A percentile compares a stretch with the other conserved stretches of the same genome.
These are phyloP conservation scores for Pogonophryne albipinna DNA, from an alignment of 2,797 vertebrate species.

Conservation along the genomic window DNA sequence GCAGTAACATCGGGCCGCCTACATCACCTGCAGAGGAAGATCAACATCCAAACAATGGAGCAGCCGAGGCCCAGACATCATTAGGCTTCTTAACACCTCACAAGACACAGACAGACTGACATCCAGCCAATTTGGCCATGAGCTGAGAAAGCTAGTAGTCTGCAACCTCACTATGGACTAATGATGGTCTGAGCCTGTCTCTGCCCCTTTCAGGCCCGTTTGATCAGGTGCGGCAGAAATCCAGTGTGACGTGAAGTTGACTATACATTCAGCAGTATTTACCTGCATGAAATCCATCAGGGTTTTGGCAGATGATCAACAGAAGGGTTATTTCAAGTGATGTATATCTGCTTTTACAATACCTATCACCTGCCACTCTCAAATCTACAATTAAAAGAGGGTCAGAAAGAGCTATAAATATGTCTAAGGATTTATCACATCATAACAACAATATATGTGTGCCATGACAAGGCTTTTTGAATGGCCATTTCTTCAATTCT, in stretches of 20 bases:
- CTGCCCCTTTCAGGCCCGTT: constrained; percentile 72
- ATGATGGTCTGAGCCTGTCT: constrained; percentile 82
- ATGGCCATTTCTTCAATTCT: constrained; percentile 24
- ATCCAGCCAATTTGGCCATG: constrained; percentile 78
- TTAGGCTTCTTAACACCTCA: constrained; percentile 83
- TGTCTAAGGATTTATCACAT: background rate
- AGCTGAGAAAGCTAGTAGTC: constrained; percentile 65
- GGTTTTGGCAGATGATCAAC: constrained; percentile 59
- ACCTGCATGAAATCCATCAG: constrained; percentile 54
- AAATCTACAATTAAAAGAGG: background rate
- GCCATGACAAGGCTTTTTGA: constrained; percentile 14
- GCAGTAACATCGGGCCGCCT: constrained; percentile 42
- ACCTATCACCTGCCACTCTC: constrained; percentile 62
- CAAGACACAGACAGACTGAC: constrained; percentile 77
- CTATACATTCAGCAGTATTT: constrained; percentile 58
- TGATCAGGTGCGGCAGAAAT: constrained; percentile 79
- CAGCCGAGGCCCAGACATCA: constrained; percentile 76
- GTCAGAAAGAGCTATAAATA: background rate
- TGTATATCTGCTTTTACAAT: constrained; percentile 48
- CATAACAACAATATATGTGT: background rate
- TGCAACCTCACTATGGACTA: constrained; percentile 74
- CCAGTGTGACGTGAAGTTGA: constrained; percentile 59
- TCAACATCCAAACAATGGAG: constrained; percentile 76
- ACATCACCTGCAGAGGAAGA: constrained; percentile 70
- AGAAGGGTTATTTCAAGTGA: constrained; percentile 50